These are phyloP conservation scores for Cranoglanis bouderius DNA, from an alignment of 2,113 vertebrate species.

Conservation along the genomic window DNA sequence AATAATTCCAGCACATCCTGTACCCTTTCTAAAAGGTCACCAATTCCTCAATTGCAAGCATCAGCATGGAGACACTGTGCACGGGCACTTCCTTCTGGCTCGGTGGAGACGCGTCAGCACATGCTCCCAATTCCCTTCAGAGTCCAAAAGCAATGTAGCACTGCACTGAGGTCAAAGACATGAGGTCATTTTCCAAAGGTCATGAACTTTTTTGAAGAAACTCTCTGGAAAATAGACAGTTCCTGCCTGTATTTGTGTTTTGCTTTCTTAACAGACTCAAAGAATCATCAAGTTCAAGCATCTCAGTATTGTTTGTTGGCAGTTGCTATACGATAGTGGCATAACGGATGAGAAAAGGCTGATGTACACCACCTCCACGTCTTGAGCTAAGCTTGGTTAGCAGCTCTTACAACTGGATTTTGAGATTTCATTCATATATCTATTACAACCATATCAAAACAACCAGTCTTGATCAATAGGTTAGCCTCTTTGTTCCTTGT, in stretches of 20 bases:
- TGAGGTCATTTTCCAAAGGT: neutral
- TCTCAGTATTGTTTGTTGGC: neutral
- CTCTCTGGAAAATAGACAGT: neutral
- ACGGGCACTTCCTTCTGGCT: neutral
- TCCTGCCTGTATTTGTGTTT: neutral
- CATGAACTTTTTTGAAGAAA: neutral
- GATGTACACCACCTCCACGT: neutral
- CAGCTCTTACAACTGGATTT: neutral
- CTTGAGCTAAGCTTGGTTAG: neutral
- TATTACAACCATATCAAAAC: neutral
- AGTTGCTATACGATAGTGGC: neutral
- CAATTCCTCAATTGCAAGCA: slow-evolving; percentile 1
- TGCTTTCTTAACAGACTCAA: neutral
- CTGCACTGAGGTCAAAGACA: neutral
- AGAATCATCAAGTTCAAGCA: neutral
- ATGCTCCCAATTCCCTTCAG: neutral
- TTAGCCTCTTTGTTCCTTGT: neutral
- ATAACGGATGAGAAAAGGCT: neutral
- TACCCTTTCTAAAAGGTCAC: slow-evolving; percentile 25
- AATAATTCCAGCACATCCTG: slow-evolving; percentile 11
- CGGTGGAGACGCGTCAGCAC: neutral
- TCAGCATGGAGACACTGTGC: slow-evolving; percentile 8
- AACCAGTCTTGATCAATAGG: neutral
- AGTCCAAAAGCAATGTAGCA: neutral
- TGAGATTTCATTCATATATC: neutral